Evolutionary conservation across 1,140 invertebrate species (phyloP), one percentile per base, ranked within the genome.

Genomic region (Cotesia chilonis): DNA sequence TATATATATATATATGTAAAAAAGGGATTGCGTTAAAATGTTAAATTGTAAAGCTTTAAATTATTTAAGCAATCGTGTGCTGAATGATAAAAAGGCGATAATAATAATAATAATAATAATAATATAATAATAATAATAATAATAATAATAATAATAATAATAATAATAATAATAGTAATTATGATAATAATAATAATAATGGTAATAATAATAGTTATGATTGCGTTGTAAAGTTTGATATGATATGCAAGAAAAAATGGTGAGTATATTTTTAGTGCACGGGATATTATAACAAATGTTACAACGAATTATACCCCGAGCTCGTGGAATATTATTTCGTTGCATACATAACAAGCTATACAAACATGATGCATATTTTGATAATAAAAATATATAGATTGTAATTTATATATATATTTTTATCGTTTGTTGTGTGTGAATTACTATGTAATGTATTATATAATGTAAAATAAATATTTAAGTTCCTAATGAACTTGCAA

Each of bases 321-420:
- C 71, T 72, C 71, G 71, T 72, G 71, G 71, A 72, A 72, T 72
- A 68, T 60, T 72, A 60, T 63, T 72, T 47, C 20, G 64, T 72
- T 66, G 64, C 71, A 72, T 65, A 71, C 74, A 73, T 74, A 73
- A 80, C 72, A 79, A 78, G 75, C 77, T 81, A 79, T 75, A 73
- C 73, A 77, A 77, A 72, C 77, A 70, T 75, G 74, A 66, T 72
- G 69, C 76, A 75, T 71, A 75, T 59, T 20, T 59, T 3, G n/a
- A 9, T 9, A 51, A 75, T 74, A 74, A 76, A 66, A 66, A 74
- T 72, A 66, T 64, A 71, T 66, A 72, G 72, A 75, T 67, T 63
- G 60, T 28, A 67, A 68, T 71, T 17, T 61, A 65, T 52, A 66
- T 60, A 66, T 57, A 72, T 68, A 60, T 68, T 68, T 64, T 68